Evolutionary conservation across 2,797 vertebrate species (phyloP), one percentile per base, ranked within the genome.

Genomic region (Erpetoichthys calabaricus): DNA sequence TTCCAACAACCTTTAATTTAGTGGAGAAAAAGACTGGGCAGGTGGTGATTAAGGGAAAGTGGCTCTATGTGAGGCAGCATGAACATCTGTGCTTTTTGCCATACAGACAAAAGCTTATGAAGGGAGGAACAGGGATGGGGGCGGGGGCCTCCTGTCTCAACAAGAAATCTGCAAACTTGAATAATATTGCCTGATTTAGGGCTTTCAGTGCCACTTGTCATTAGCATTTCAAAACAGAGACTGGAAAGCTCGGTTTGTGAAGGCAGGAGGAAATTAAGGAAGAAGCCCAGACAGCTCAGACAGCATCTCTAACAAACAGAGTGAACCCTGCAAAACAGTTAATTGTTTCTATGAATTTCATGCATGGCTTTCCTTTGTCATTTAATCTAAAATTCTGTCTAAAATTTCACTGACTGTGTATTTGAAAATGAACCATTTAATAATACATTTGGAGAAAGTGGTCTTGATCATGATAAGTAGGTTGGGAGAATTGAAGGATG

Each of bases 81-180:
- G 67, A 84, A 89, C 90, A 88, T 89, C 89, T 92, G 86, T 83
- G 83, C 82, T 84, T 85, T 71, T 89, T 87, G 83, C 81, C 50
- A 66, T 68, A 56, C 62, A 67, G 62, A 82, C 69, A 82, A 81
- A 68, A 75, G 83, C 75, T 64, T 58, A 53, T 64, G 63, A 58
- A 57, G 57, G 55, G 52, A 25, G 25, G 25, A 25, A 25, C 25
- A 25, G 25, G 25, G 51, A 49, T 25, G 25, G 41, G 64, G 60
- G 73, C 67, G 46, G 56, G 57, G 63, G 64, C 72, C 75, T 79
- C 74, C 60, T 25, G 55, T 64, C 63, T 59, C 70, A 78, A 77
- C 77, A 79, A 73, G 75, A 77, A 47, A 45, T 45, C 58, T 77
- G 73, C 76, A 79, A 67, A 73, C 67, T 74, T 81, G 77, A 80